Percentiles rank a stretch among this genome's conserved stretches.
phyloP scores from a whole-genome alignment of 2,113 vertebrate genomes.

The Sebastes fasciatus region DNA sequence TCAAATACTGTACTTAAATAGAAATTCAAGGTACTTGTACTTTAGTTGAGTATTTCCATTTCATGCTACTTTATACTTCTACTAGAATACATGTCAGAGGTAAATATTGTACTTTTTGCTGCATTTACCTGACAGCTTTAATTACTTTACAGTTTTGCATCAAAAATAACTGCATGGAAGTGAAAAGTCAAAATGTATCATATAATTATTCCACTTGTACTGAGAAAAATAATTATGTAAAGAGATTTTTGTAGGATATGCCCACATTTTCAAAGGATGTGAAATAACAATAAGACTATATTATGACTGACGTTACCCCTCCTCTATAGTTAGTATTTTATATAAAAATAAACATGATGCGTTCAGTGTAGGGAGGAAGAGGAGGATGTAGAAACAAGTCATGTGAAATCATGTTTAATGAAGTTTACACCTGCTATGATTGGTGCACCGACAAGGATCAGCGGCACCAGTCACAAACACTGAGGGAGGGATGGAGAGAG shows the following conservation, averaged over 20 bases:
- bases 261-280: background rate
- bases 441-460: constrained; percentile 18
- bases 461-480: constrained; percentile 5
- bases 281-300: background rate
- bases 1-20: too few relatives aligned
- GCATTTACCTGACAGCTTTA: too few relatives aligned
- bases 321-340: background rate
- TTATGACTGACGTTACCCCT: background rate
- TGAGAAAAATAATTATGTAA: background rate
- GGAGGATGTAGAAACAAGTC: background rate
- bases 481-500: background rate
- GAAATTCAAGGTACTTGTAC: too few relatives aligned
- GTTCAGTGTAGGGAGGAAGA: background rate
- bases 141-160: too few relatives aligned
- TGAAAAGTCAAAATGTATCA: background rate
- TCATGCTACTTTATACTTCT: too few relatives aligned
- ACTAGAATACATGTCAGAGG: too few relatives aligned
- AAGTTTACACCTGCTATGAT: constrained; percentile 16
- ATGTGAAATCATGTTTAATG: constrained; percentile 30
- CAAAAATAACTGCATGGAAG: background rate
- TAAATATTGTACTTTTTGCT: too few relatives aligned
- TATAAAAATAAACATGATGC: background rate
- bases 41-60: too few relatives aligned
- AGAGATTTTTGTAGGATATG: background rate
- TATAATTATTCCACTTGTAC: background rate